These are phyloP conservation scores for Eriosoma lanigerum DNA, from an alignment of 1,140 invertebrate species.

Conservation along the genomic window DNA sequence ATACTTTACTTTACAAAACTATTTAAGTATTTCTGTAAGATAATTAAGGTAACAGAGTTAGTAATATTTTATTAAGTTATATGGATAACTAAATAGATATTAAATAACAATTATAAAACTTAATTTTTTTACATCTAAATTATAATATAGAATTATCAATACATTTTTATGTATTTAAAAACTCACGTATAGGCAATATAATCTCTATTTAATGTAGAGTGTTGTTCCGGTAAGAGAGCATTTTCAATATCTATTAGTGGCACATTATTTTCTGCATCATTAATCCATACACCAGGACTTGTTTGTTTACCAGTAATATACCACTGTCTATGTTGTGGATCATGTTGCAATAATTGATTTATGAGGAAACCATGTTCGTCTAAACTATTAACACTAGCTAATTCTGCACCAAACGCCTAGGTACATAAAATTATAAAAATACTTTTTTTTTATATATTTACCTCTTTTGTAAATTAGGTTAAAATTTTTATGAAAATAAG, in stretches of 20 bases:
- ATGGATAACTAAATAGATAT: too few relatives aligned
- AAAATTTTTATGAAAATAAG: too few relatives aligned
- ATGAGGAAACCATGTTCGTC: constrained; percentile 87
- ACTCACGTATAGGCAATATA: constrained; percentile 65
- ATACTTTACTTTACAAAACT: background rate
- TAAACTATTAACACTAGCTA: constrained; percentile 74
- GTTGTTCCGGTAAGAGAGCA: constrained; percentile 72
- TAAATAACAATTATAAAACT: too few relatives aligned
- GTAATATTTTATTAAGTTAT: too few relatives aligned
- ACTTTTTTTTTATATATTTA: too few relatives aligned
- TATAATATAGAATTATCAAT: too few relatives aligned
- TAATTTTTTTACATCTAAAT: too few relatives aligned
- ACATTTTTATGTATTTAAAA: too few relatives aligned
- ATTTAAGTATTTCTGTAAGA: too few relatives aligned
- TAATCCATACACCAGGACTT: constrained; percentile 76
- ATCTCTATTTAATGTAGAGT: constrained; percentile 61
- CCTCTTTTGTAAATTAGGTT: too few relatives aligned
- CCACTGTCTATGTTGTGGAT: constrained; percentile 85
- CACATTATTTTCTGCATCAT: constrained; percentile 73
- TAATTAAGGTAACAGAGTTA: too few relatives aligned
- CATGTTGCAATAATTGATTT: constrained; percentile 73
- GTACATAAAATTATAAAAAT: too few relatives aligned
- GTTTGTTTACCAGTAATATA: constrained; percentile 77
- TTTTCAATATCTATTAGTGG: constrained; percentile 77
- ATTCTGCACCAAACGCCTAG: constrained; percentile 72